Conservation (phyloP, 2,888 invertebrate genomes). For the Monopis laevigella region DNA sequence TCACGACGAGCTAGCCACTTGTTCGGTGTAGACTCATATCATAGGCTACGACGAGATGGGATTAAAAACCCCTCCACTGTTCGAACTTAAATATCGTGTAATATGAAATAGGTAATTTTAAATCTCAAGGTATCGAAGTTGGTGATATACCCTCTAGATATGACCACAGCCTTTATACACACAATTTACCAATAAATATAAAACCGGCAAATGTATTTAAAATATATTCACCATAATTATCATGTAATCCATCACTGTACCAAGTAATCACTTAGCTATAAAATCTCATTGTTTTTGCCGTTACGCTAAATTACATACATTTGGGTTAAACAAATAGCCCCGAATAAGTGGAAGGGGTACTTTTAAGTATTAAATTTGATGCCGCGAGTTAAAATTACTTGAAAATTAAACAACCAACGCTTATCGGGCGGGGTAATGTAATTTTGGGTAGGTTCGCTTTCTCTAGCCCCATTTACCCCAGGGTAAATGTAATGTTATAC, state of each 20-base stretch:
- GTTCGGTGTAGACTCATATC: too few relatives aligned
- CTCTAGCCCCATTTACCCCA: slow-evolving; percentile 19
- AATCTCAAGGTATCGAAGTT: too few relatives aligned
- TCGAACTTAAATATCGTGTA: too few relatives aligned
- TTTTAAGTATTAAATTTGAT: neutral
- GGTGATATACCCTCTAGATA: too few relatives aligned
- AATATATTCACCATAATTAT: neutral
- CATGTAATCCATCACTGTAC: slow-evolving; percentile 7
- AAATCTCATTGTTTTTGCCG: slow-evolving; percentile 10
- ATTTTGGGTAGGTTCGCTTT: slow-evolving; percentile 27
- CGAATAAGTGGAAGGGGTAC: neutral
- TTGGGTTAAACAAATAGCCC: slow-evolving; percentile 32
- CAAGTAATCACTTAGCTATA: slow-evolving; percentile 10
- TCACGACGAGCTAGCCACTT: too few relatives aligned
- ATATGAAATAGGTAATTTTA: too few relatives aligned
- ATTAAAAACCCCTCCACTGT: too few relatives aligned
- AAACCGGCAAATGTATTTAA: too few relatives aligned
- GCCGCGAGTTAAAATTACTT: slow-evolving; percentile 28
- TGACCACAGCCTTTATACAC: too few relatives aligned
- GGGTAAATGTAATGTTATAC: too few relatives aligned
- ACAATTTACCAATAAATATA: too few relatives aligned
- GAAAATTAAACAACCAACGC: slow-evolving; percentile 35
- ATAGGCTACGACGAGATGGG: too few relatives aligned
- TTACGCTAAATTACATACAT: slow-evolving; percentile 37
- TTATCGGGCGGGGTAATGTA: slow-evolving; percentile 32